Evolutionary conservation across 2,113 vertebrate genomes (phyloP).

Genomic region (Silurus meridionalis): DNA sequence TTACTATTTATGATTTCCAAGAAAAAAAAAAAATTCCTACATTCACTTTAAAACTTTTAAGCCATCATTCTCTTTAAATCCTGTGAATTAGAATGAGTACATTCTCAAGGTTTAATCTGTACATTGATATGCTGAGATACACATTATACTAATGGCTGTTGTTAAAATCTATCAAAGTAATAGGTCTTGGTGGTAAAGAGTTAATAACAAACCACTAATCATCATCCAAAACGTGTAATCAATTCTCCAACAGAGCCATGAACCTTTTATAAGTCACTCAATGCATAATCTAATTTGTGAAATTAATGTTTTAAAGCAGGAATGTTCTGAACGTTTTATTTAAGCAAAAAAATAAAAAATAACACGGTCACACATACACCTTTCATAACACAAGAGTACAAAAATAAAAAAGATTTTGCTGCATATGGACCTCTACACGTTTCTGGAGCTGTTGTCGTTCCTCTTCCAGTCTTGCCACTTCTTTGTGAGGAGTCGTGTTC

Average conservation of each 20-base stretch:
- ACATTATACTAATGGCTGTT: not conserved
- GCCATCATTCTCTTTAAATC: not conserved
- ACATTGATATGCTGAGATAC: not conserved
- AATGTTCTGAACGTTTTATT: not conserved
- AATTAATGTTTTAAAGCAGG: not conserved
- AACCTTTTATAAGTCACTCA: not conserved
- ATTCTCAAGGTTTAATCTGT: not conserved
- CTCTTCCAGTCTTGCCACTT: conserved; percentile 74
- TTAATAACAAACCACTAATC: not conserved
- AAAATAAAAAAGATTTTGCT: not conserved
- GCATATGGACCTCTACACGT: conserved; percentile 77
- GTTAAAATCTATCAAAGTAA: not conserved
- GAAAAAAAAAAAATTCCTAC: not conserved
- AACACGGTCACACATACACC: not conserved
- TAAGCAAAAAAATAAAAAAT: not conserved
- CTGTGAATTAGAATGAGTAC: not conserved
- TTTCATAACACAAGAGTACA: not conserved
- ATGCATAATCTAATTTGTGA: not conserved
- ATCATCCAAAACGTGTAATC: not conserved
- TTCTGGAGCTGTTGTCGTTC: conserved; percentile 76
- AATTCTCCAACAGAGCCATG: not conserved
- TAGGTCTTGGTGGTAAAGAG: not conserved
- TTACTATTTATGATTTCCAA: not conserved
- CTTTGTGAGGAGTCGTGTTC: conserved; percentile 65
- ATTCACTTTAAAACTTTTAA: not conserved